phyloP scores from a whole-genome alignment of 1,140 invertebrate species.

The Ips nitidus region DNA sequence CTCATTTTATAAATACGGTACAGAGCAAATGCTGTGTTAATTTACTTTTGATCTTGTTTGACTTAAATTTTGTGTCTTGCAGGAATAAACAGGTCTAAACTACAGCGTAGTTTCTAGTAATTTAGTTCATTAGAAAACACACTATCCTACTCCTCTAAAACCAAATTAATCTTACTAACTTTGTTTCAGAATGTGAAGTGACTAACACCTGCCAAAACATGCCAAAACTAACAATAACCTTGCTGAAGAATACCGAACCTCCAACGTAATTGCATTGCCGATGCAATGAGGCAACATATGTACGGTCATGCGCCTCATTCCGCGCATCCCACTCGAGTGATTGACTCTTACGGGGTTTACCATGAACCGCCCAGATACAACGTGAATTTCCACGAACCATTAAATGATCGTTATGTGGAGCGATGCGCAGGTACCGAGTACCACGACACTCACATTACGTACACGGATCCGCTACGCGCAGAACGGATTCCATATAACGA shows the following conservation, averaged over 20 bases:
- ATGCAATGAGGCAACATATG: conserved; percentile 28
- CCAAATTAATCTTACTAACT: not conserved
- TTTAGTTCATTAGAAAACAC: not conserved
- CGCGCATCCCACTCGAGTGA: conserved; percentile 40
- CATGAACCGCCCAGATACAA: conserved; percentile 46
- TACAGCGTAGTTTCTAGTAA: not conserved
- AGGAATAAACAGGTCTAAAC: not conserved
- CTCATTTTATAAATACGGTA: too few species aligned
- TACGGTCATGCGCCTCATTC: conserved; percentile 26
- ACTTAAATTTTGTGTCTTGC: too few species aligned
- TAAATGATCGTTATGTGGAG: conserved; percentile 19
- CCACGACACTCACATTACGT: conserved; percentile 28
- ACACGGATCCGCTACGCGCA: conserved; percentile 44
- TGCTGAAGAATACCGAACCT: conserved; percentile 3
- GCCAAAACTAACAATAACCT: conserved; percentile 3
- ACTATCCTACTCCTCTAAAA: too few species aligned
- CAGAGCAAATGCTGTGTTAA: too few species aligned
- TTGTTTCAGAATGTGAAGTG: conserved; percentile 19
- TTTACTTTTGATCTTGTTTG: too few species aligned
- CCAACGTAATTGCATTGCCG: conserved; percentile 34
- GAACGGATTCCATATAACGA: conserved; percentile 43
- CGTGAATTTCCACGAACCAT: conserved; percentile 23
- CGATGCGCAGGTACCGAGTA: conserved; percentile 3
- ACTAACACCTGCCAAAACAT: conserved; percentile 2
- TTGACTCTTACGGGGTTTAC: conserved; percentile 57